phyloP scores from a whole-genome alignment of 2,888 invertebrate species.

The Chrysolina americana region DNA sequence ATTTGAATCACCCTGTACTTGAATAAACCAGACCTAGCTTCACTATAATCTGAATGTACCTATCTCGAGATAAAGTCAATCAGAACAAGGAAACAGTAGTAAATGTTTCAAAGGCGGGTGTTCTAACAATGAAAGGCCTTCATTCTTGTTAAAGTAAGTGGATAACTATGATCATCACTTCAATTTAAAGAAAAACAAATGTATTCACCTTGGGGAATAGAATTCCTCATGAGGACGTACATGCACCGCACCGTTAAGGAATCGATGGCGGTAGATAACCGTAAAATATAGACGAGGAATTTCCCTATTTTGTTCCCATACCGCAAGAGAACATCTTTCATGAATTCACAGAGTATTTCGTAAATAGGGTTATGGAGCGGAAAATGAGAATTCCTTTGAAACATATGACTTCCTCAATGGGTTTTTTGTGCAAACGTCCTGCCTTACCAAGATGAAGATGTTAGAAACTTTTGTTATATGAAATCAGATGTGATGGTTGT shows the following conservation, averaged over 20 bases:
- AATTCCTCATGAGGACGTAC: background rate
- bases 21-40: background rate
- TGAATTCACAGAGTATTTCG: no score
- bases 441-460: no score
- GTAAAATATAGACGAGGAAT: slow-evolving; percentile 4
- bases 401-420: no score
- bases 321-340: no score
- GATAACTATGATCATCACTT: slow-evolving; percentile 1
- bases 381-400: no score
- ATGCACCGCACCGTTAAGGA: background rate
- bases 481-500: no score
- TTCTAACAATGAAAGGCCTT: slow-evolving; percentile 3
- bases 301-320: background rate
- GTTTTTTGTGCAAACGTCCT: no score
- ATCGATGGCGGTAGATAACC: background rate
- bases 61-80: background rate
- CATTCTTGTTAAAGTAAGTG: background rate
- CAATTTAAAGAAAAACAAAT: slow-evolving; percentile 3
- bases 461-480: no score
- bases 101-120: background rate
- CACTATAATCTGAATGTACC: background rate
- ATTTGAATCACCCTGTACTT: background rate
- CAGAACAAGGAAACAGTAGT: background rate
- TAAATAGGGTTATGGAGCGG: no score
- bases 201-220: background rate